Conservation (phyloP, 2,113 vertebrate species). For the Glaucomys volans region DNA sequence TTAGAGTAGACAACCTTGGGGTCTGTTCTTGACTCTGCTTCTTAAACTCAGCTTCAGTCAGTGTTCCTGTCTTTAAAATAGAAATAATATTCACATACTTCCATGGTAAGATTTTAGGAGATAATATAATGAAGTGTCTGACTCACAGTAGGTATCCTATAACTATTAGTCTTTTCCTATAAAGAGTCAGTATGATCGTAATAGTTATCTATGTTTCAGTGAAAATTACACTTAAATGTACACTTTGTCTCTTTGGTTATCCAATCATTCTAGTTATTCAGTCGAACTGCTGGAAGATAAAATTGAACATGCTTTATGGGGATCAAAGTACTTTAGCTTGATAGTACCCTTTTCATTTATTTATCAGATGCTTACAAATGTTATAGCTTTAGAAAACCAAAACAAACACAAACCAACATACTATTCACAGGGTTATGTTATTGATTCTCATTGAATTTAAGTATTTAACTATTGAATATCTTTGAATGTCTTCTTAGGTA, state of each 20-base stretch:
- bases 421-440: background rate
- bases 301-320: background rate
- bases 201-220: background rate
- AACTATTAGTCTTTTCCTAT: background rate
- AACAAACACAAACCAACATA: background rate
- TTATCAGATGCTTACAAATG: constrained; percentile 54
- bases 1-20: background rate
- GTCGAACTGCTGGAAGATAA: background rate
- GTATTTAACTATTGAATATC: constrained; percentile 61
- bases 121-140: background rate
- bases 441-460: constrained; percentile 54
- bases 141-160: background rate
- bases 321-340: background rate
- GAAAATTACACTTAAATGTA: constrained; percentile 24
- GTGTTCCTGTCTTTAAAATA: background rate
- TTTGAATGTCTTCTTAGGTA: constrained; percentile 56
- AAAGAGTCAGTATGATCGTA: background rate
- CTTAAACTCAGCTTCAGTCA: background rate
- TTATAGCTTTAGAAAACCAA: background rate
- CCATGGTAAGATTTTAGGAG: background rate
- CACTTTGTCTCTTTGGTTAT: background rate
- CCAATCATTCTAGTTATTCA: background rate
- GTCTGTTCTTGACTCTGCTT: background rate
- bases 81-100: background rate
- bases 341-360: constrained; percentile 16